Base-by-base conservation (phyloP, 1,140 invertebrate genomes). In the Cecropterus lyciades region DNA sequence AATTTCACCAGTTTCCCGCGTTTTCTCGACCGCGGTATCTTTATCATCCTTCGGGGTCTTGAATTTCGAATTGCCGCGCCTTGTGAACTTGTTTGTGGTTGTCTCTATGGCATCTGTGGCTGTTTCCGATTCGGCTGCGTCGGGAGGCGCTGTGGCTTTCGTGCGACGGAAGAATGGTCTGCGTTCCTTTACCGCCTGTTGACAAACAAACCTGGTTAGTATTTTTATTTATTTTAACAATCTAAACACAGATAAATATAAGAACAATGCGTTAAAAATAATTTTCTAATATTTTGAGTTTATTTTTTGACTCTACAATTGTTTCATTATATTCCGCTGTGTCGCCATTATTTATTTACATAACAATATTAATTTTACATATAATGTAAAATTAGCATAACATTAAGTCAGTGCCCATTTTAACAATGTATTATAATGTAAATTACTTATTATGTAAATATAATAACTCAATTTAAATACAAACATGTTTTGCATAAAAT, bases 101-200 rank as follows among this genome's bases (percentile, higher is more conserved):
- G 81, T 80, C 48, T 82, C 76, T 20, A 76, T 56, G 51, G 69
- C 53, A 24, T 67, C 68, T 57, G 67, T 55, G 42, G 70, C 65
- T 13, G 73, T 66, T 46, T 84, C 82, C 8, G 74, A 70, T 49
- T 80, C 82, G 6, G 78, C 76, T 43, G 76, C 73, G 37, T 82
- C 76, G 9, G 85, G 80, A 2, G 77, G 73, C 7, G 79, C 67
- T 5, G 88, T 87, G 6, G 85, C 79, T 73, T 84, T 88, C 16
- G 84, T 91, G 16, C 88, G 86, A 3, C 86, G 79, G 10, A 82
- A 75, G 82, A 91, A 87, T 49, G 72, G 75, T 45, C 80, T 73
- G 53, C 77, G 77, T 40, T 85, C 76, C 45, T 78, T 79, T 42
- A 60, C 43, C 46, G 75, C 67, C 86, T 89, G 85, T 64, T 75